A percentile compares a stretch with the other conserved stretches of the same genome.
Conservation (phyloP, 2,797 vertebrate genomes). For the Selene dorsalis region DNA sequence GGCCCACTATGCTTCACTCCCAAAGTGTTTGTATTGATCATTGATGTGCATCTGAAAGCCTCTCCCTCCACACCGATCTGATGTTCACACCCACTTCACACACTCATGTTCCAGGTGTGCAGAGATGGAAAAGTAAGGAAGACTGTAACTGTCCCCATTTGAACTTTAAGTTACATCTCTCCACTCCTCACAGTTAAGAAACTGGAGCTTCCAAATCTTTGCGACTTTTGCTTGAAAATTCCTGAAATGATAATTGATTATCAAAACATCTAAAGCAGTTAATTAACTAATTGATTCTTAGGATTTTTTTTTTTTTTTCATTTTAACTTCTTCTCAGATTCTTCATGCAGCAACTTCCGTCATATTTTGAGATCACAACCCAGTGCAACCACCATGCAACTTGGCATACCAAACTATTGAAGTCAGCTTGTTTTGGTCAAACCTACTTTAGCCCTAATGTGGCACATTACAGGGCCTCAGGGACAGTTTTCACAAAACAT, state of each 20-base stretch:
- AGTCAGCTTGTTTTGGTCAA: not conserved
- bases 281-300: not conserved
- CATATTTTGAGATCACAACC: not conserved
- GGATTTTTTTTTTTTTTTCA: not conserved
- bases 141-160: not conserved
- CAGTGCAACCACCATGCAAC: not conserved
- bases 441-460: constrained; percentile 5
- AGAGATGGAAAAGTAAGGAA: not conserved
- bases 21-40: not conserved
- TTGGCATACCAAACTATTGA: not conserved
- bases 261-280: not conserved
- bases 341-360: not conserved
- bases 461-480: not conserved
- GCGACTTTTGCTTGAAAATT: not conserved
- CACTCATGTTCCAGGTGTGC: not conserved
- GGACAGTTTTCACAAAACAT: constrained; percentile 7
- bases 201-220: no score
- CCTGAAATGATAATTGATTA: not conserved
- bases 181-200: not conserved
- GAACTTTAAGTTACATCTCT: not conserved
- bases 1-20: not conserved
- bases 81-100: not conserved
- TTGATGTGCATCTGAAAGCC: not conserved
- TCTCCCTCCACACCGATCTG: not conserved
- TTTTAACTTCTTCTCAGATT: not conserved